These are phyloP conservation scores for Melanaphis sacchari DNA, from an alignment of 1,140 invertebrate species.

Conservation along the genomic window DNA sequence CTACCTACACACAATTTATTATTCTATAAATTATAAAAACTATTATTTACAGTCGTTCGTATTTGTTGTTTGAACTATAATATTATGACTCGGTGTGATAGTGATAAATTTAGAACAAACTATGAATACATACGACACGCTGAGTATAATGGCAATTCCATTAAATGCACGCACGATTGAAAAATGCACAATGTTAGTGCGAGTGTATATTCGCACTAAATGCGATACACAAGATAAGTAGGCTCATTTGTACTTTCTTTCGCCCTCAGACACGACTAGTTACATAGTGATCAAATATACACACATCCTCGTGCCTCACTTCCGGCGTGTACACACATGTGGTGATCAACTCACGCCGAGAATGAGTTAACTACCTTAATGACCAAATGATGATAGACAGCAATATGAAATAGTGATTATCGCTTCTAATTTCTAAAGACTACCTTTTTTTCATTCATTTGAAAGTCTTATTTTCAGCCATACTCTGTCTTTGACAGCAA, in stretches of 20 bases:
- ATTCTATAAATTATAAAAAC: neutral
- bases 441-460: neutral
- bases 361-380: neutral
- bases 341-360: neutral
- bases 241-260: neutral
- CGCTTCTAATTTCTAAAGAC: neutral
- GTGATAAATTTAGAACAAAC: rapidly evolving
- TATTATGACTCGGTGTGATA: neutral
- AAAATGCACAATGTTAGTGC: neutral
- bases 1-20: neutral
- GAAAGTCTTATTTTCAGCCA: neutral
- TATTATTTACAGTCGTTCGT: neutral
- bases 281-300: neutral
- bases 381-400: neutral
- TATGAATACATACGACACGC: neutral
- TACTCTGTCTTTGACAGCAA: no score
- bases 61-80: neutral
- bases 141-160: neutral
- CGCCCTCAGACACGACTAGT: neutral
- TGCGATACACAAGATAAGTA: neutral
- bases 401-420: neutral
- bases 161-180: neutral
- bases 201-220: neutral
- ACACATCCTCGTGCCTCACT: neutral
- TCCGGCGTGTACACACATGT: neutral